Base-by-base conservation (phyloP, 2,113 vertebrate genomes). In the Mola mola region DNA sequence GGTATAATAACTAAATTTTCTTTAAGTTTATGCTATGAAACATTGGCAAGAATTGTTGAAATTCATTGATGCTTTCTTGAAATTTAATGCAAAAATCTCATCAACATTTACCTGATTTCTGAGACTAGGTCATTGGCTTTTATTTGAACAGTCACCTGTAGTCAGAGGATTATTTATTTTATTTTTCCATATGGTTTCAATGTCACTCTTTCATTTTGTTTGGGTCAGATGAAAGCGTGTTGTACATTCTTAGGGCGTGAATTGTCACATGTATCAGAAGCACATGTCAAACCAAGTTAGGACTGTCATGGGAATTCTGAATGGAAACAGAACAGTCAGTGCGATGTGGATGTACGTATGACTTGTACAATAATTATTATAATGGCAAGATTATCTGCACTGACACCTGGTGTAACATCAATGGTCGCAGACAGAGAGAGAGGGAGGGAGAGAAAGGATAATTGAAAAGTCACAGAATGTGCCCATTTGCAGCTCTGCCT, bases 391-490 rank as follows among this genome's bases (percentile, higher is more conserved):
- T 71, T 46, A 72, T 75, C 69, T 67, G 21, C 50, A 13, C 9
- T 36, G 41, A 42, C 40, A 43, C 65, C 22, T 38, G 40, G 28
- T 47, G 36, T 19, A 16, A 49, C 67, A 22, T 64, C 48, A 15
- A 19, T 2, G 69, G 56, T 66, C 16, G 31, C 7, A 33, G 29
- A 33, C 8, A 33, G 29, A 33, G n/a, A 68, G 34, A 12, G 52
- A 64, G 31, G 52, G 24, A 48, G 59, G 21, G 63, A 37, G 56
- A 44, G 49, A 9, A 40, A 48, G 17, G 51, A 72, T 78, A 74
- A 81, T 72, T 57, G 81, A 73, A 80, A 69, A 60, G 69, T 66
- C 79, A 75, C 75, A 77, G 61, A 85, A 83, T 84, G 76, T 82
- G 67, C 75, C 74, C 66, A 70, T 82, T 84, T 81, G 64, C 79